These are phyloP conservation scores for Hemithea aestivaria DNA, from an alignment of 2,888 invertebrate species.

Conservation along the genomic window DNA sequence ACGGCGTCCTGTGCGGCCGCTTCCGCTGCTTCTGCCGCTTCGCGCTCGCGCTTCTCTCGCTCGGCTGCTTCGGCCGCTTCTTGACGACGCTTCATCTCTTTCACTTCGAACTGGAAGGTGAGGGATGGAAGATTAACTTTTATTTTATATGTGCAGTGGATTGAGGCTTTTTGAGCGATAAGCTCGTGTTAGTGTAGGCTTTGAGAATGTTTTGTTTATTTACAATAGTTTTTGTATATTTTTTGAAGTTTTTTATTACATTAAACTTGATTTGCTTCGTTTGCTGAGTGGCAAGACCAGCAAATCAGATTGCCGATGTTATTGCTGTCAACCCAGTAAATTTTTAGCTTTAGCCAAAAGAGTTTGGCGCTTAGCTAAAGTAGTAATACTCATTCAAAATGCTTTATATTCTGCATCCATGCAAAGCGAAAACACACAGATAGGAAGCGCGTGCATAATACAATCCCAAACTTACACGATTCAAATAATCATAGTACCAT, in stretches of 20 bases:
- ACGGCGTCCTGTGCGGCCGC: constrained; percentile 62
- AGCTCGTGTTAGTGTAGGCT: constrained; percentile 1
- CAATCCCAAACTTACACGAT: constrained; percentile 68
- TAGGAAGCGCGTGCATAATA: constrained; percentile 38
- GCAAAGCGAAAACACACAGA: constrained; percentile 10
- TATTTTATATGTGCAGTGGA: too few species aligned
- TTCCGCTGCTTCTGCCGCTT: constrained; percentile 69
- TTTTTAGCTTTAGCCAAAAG: too few species aligned
- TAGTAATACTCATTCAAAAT: too few species aligned
- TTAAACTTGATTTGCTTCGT: too few species aligned
- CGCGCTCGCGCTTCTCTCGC: constrained; percentile 82
- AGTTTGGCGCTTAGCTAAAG: too few species aligned
- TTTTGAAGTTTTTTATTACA: too few species aligned
- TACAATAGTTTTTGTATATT: too few species aligned
- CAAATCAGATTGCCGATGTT: too few species aligned
- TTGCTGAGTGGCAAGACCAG: too few species aligned
- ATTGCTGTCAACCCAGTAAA: too few species aligned
- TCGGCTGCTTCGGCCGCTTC: constrained; percentile 92
- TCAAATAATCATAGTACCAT: constrained; percentile 74
- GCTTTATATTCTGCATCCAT: too few species aligned
- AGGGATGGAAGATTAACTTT: not conserved
- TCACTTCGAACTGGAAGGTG: constrained; percentile 92
- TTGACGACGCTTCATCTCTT: constrained; percentile 94
- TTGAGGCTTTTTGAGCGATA: not conserved
- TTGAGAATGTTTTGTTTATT: too few species aligned